Evolutionary conservation across 23 tunicate genomes (phyloP), one percentile per base, ranked within the genome.

Genomic region (Clavelina lepadiformis): DNA sequence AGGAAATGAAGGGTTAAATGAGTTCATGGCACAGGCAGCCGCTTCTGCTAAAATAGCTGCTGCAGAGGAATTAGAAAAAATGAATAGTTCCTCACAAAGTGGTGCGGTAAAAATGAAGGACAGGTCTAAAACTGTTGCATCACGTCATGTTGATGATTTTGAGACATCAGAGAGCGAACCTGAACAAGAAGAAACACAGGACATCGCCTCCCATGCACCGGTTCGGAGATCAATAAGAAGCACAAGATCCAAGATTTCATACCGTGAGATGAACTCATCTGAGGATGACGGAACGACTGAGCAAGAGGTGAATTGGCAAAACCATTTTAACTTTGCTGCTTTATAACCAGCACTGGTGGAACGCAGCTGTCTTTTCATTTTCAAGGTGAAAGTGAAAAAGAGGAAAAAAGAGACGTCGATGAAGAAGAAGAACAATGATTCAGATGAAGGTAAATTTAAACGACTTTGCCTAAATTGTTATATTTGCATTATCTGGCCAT

Each of bases 141-240:
- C 49, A 41, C 11, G 49, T 8, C 49, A 15, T 15, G 15, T 11
- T 8, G 49, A 11, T 8, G 15, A 41, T 15, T 15, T 8, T 11
- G 49, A 41, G 13, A 41, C 49, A 8, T 11, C 11, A 41, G 68
- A 63, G 19, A 27, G 38, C 37, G 68, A 63, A 58, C 30, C 15
- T 21, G 61, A 51, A n/a, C 41, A 71, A 18, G 51, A 20, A 19
- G 61, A 37, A 11, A 19, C 5, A 6, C 65, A 25, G 13, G 76
- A 71, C 22, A 37, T 54, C 23, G 64, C 15, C 2, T 63, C 80
- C 13, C 22, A 62, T 5, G 62, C 45, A 33, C 80, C 80, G 2
- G 63, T 63, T 1, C 50, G 80, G 33, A 62, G 71, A 22, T 74
- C 80, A 13, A n/a, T 52, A 23, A 51, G 80, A 7, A 19, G 28